Evolutionary conservation across 2,888 invertebrate genomes (phyloP), one percentile per base, ranked within the genome.

Genomic region (Seira musarum): DNA sequence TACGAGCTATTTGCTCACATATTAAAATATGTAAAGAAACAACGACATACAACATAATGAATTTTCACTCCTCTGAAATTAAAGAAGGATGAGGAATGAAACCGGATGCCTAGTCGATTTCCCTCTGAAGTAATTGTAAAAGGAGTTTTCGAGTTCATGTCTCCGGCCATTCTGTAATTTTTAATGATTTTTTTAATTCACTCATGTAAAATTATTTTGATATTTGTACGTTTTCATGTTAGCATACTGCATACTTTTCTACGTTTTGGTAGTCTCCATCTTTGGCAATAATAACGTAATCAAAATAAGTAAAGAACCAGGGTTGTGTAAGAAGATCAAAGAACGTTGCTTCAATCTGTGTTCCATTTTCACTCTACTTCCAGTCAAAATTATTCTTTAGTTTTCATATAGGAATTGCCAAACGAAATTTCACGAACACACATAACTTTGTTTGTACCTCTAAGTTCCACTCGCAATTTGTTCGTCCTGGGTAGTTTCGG

Each of bases 251-350:
- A 49, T 81, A 85, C 86, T 83, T 83, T 68, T 87, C 85, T 8
- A 86, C 85, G 22, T 73, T 80, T 10, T 78, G 70, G 53, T 79
- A 87, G 64, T 85, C 82, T 53, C 87, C 87, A 77, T 70, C 64
- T 61, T 81, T 83, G 8, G 87, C 65, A 46, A 87, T 72, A 84
- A 86, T 84, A 8, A 87, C 74, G 79, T 84, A 87, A 35, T 87
- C 87, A 72, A 85, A 87, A 61, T 85, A 87, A 5, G 85, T 84
- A 66, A 87, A 86, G 63, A 87, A 86, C 87, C 87, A 87, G 6
- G 85, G 84, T 68, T 87, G 87, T 5, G 86, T 86, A 8, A 80
- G 78, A 24, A 86, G 60, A 72, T 87, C 87, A 69, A 87, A 87
- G 24, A 87, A 75, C 6, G 85, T 84, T 19, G 84, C 85, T 79